A percentile compares a stretch with the other conserved stretches of the same genome.
Conservation (phyloP, 2,888 invertebrate genomes). For the Ichneumoninae sp. region DNA sequence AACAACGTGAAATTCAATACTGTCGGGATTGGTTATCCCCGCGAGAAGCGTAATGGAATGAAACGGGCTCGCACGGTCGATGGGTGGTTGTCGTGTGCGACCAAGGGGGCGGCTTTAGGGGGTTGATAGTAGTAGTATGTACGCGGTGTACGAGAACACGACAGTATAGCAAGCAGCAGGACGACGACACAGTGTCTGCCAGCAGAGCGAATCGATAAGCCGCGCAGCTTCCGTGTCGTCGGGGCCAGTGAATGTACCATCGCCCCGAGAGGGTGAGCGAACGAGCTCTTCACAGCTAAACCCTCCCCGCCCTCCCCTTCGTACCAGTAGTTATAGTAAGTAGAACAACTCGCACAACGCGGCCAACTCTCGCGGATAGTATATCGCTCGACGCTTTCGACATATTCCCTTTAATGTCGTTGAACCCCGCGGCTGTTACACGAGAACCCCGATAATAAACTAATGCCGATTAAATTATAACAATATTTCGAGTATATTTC, state of each 20-base stretch:
- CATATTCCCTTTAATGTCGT: conserved; percentile 41
- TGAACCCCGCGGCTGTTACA: neutral
- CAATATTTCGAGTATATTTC: neutral
- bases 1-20: conserved; percentile 67
- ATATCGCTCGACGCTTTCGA: conserved; percentile 15
- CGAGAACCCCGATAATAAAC: neutral
- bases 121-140: conserved; percentile 40
- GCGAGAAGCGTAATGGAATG: conserved; percentile 65
- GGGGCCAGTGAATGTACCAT: conserved; percentile 58
- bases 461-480: conserved; percentile 19
- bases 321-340: conserved; percentile 46
- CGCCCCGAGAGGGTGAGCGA: conserved; percentile 46
- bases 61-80: conserved; percentile 63
- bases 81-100: conserved; percentile 30
- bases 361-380: conserved; percentile 24
- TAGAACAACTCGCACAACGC: conserved; percentile 41
- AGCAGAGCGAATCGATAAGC: conserved; percentile 72
- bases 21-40: conserved; percentile 66
- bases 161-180: conserved; percentile 53
- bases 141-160: conserved; percentile 44
- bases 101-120: conserved; percentile 35
- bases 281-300: conserved; percentile 54
- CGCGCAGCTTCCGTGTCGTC: conserved; percentile 68
- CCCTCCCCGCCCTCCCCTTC: neutral
- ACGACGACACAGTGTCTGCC: conserved; percentile 67